Evolutionary conservation across 2,888 invertebrate genomes (phyloP).

Genomic region (Oxycera nigricornis): DNA sequence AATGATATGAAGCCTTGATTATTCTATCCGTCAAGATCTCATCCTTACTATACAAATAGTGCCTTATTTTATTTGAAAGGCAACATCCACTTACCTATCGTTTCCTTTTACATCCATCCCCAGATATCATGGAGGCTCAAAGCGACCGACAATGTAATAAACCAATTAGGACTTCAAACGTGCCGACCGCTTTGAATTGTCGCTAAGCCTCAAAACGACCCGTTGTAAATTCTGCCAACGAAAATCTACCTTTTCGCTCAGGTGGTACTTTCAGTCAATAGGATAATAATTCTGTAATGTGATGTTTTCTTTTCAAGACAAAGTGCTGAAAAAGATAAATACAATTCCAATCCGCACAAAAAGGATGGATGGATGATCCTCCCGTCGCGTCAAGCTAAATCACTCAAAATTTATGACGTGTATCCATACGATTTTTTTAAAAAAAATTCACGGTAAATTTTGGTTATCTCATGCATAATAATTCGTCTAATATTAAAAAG

Average conservation of each 20-base stretch:
- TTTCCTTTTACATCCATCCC: not conserved
- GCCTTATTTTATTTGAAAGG: not conserved
- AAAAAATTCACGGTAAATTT: not conserved
- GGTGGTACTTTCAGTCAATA: not conserved
- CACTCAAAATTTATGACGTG: too few species aligned
- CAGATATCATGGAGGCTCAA: conserved; percentile 5
- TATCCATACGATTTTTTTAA: too few species aligned
- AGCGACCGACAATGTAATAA: conserved; percentile 42
- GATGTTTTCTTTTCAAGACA: conserved; percentile 32
- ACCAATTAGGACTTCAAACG: conserved; percentile 42
- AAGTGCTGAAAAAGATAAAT: conserved; percentile 36
- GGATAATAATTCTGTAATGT: conserved; percentile 9
- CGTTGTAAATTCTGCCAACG: conserved; percentile 12
- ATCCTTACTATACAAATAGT: not conserved
- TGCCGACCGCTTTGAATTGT: conserved; percentile 29
- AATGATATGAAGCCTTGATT: not conserved
- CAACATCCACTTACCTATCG: not conserved
- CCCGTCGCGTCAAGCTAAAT: too few species aligned
- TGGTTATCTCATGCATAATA: not conserved
- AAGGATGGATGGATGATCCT: conserved; percentile 10
- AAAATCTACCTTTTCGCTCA: not conserved
- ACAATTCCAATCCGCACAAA: not conserved
- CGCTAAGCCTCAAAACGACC: not conserved
- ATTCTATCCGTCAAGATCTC: not conserved
- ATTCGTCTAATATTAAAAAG: too few species aligned